These are phyloP conservation scores for Prunella himalayana DNA, from an alignment of 2,113 vertebrate genomes.

Conservation along the genomic window DNA sequence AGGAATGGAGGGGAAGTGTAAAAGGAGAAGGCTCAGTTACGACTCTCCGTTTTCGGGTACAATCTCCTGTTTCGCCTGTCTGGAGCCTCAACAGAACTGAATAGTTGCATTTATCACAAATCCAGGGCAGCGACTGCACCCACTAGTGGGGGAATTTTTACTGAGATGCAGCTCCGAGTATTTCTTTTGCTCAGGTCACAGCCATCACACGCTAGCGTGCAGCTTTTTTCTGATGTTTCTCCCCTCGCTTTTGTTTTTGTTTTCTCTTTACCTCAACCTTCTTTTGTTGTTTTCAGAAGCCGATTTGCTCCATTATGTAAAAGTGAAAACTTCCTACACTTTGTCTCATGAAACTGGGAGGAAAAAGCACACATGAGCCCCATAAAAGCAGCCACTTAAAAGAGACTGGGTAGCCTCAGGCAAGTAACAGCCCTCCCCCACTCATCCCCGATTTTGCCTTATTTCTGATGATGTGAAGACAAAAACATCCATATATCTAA, in stretches of 20 bases:
- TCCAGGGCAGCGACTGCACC: not conserved
- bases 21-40: not conserved
- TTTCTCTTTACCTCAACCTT: not conserved
- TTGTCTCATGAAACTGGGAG: not conserved
- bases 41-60: not conserved
- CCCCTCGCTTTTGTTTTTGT: not conserved
- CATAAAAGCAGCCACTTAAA: not conserved
- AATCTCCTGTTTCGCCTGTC: not conserved
- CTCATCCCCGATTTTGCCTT: not conserved
- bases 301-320: not conserved
- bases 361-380: not conserved
- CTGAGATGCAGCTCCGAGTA: not conserved
- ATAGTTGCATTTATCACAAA: not conserved
- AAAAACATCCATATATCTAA: not conserved
- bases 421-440: not conserved
- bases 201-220: not conserved
- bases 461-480: not conserved
- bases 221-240: not conserved
- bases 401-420: not conserved
- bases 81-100: not conserved
- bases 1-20: not conserved
- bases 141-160: not conserved
- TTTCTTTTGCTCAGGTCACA: not conserved
- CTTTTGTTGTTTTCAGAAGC: not conserved
- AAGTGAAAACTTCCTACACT: not conserved